These are phyloP conservation scores for Alauda arvensis DNA, from an alignment of 2,797 vertebrate genomes.

Conservation along the genomic window DNA sequence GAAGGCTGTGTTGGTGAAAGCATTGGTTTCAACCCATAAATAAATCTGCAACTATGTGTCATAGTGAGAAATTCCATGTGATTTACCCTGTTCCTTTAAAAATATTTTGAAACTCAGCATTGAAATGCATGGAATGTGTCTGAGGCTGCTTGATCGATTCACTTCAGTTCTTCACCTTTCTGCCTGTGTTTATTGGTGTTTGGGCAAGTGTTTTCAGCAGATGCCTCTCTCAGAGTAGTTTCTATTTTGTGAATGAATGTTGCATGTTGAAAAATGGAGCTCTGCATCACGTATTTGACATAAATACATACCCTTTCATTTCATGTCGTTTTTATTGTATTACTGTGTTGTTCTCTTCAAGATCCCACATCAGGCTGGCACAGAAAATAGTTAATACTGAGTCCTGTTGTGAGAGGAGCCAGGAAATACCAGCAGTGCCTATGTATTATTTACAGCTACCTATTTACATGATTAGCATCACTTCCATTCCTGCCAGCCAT, in stretches of 20 bases:
- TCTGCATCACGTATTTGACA: neutral
- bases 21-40: neutral
- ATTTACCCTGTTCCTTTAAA: neutral
- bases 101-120: neutral
- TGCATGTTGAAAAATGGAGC: neutral
- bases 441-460: constrained; percentile 41
- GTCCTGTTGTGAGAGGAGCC: neutral
- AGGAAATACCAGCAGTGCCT: neutral
- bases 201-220: neutral
- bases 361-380: neutral
- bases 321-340: neutral
- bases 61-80: neutral
- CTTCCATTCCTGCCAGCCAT: neutral
- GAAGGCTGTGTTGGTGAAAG: neutral
- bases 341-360: neutral
- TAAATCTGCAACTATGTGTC: neutral
- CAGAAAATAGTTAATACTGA: neutral
- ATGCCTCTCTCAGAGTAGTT: neutral
- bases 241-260: neutral
- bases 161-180: neutral
- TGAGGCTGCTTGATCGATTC: neutral
- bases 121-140: neutral
- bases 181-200: neutral
- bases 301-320: neutral
- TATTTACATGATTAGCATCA: neutral